phyloP scores from a whole-genome alignment of 2,113 vertebrate species.

The Semnornis frantzii region DNA sequence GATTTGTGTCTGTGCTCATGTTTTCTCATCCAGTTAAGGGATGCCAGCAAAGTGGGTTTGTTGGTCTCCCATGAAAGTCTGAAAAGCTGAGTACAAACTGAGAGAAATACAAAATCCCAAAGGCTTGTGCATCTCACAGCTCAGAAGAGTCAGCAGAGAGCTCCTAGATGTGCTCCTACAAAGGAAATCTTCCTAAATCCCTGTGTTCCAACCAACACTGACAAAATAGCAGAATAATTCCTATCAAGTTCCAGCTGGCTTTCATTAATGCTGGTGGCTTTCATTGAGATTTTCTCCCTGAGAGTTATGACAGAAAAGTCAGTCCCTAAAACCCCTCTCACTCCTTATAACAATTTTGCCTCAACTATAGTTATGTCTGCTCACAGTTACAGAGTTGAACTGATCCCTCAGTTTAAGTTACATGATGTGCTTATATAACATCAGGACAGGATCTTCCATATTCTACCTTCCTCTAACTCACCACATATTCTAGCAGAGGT shows the following conservation, averaged over 20 bases:
- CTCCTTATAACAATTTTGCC: background rate
- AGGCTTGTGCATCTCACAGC: conserved; percentile 49
- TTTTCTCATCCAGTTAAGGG: conserved; percentile 42
- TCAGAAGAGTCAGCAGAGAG: conserved; percentile 34
- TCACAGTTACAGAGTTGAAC: conserved; percentile 4
- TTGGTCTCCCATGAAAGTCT: conserved; percentile 44
- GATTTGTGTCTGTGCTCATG: conserved; percentile 12
- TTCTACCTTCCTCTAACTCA: no score
- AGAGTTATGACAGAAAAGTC: conserved; percentile 11
- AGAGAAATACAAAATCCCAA: conserved; percentile 42
- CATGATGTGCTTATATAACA: background rate
- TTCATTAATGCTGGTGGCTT: conserved; percentile 68
- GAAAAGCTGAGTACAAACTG: conserved; percentile 22
- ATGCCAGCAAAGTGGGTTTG: conserved; percentile 16
- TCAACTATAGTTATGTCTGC: background rate
- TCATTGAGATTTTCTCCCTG: conserved; percentile 57
- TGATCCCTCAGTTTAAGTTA: conserved; percentile 41
- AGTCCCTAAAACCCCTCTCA: conserved; percentile 28
- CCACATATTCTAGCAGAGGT: no score
- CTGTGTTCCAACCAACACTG: conserved; percentile 67
- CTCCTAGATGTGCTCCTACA: conserved; percentile 56
- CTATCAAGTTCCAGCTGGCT: conserved; percentile 43
- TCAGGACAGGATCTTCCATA: no score
- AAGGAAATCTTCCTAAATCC: conserved; percentile 70
- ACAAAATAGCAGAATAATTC: conserved; percentile 67